Base-by-base conservation (phyloP, 2,113 vertebrate species). In the Rana temporaria region DNA sequence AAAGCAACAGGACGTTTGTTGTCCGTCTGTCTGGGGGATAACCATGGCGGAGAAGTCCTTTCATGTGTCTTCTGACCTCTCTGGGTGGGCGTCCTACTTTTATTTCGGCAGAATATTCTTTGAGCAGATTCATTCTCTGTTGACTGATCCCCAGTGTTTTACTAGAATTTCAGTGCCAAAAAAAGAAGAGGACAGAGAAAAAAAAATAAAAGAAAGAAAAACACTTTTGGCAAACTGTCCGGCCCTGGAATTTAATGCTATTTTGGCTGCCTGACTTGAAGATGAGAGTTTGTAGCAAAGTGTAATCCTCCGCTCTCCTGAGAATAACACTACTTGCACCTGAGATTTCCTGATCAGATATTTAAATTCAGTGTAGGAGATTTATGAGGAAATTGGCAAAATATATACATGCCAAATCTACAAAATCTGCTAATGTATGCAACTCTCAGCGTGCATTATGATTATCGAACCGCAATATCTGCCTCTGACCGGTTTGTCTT, bases 121-220 rank as follows among this genome's bases (percentile, higher is more conserved):
- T 38, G 34, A 38, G 34, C 2, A 8, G 34, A 74, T 82, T 74
- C 70, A 57, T 57, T 48, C 63, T 7, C 15, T 19, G 42, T 52
- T 64, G 64, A 63, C 34, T 38, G 48, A 57, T 67, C 57, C 57
- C 17, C 63, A 65, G n/a, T 4, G n/a, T 30, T 66, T 81, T 67
- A 20, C 60, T 24, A 32, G 53, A 75, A 63, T 48, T 20, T 19
- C 19, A n/a, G 65, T 65, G 60, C 80, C 80, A 82, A 79, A 79
- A 79, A 70, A 4, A 18, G 42, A 78, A 69, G 7, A 79, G 52
- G 74, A 30, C 26, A 14, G 17, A 22, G 53, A 26, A 63, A 32
- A 63, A 64, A 66, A 56, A 70, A 52, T 81, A 38, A 38, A 38
- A 38, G 34, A 38, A 38, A 38, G 34, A 38, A 38, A 38, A 38